Base-by-base conservation (phyloP, 1,140 invertebrate species). In the Drosophila ogumai region DNA sequence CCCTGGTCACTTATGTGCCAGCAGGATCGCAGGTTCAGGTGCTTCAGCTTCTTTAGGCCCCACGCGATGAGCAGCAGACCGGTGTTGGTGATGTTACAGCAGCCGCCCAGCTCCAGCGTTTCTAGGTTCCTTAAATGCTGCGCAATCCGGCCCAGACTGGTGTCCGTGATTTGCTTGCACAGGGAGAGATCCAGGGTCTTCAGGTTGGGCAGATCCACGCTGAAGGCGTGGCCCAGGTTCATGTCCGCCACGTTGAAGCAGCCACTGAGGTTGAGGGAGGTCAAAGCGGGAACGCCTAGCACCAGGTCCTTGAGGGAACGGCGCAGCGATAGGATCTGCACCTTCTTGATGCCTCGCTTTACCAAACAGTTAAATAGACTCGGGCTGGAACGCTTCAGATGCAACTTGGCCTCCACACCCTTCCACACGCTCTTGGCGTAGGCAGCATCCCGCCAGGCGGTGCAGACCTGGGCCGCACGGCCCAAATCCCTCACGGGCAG, bases 121-220 rank as follows among this genome's bases (percentile, higher is more conserved):
- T 98, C 96, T 15, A 99, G 93, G 92, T 98, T 98, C 92, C 96
- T 96, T n/a, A 98, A 93, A 82, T 95, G 95, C 86, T 97, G 96
- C 4, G 97, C 96, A 90, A 99, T 98, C 79, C 95, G 94, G 9
- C 95, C 95, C 6, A 99, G 93, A 31, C 96, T 96, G 1, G 95
- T 95, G 92, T 99, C 98, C 1, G 97, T 98, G 19, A 99, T 96
- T 93, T 98, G 98, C 93, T 99, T 99, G 93, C 98, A 99, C 49
- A 99, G 94, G 6, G 97, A 98, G 12, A 99, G 94, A 92, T 99
- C 97, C 38, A 99, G 94, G 61, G 96, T 94, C 49, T 95, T 96
- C 3, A 99, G 93, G 15, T 95, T 94, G 31, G 95, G 95, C 58
- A 96, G 93, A 64, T 97, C 96, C 12, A 95, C 93, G 36, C 94